Percentiles rank a stretch among this genome's conserved stretches.
Conservation (phyloP, 2,797 vertebrate species). For the Carapus acus region DNA sequence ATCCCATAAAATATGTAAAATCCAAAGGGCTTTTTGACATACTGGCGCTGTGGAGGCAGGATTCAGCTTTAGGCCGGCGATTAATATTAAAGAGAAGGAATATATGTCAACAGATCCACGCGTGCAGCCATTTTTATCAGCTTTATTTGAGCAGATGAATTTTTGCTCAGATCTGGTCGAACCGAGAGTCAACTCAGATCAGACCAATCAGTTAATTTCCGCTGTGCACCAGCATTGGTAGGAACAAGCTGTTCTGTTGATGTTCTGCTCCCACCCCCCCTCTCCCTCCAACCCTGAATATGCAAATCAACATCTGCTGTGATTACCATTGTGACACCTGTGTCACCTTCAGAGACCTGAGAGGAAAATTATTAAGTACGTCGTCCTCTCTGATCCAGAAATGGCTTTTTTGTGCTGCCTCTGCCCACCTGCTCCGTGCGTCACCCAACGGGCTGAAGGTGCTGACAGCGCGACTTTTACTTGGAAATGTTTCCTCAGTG, state of each 20-base stretch:
- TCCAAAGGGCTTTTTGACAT: no score
- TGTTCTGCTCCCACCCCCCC: constrained; percentile 15
- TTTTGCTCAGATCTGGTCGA: no score
- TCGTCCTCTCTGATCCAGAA: constrained; percentile 18
- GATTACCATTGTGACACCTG: constrained; percentile 31
- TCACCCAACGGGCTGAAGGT: no score
- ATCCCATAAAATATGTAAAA: no score
- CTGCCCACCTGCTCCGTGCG: background rate
- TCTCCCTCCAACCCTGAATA: no score
- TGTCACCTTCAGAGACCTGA: constrained; percentile 33
- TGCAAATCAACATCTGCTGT: constrained; percentile 49
- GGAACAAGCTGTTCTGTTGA: constrained; percentile 12
- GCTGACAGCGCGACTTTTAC: no score
- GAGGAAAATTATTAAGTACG: constrained; percentile 3
- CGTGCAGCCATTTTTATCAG: background rate
- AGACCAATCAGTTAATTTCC: constrained; percentile 3
- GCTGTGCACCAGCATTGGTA: background rate
- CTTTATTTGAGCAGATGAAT: background rate
- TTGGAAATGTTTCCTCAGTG: no score
- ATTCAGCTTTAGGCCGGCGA: background rate
- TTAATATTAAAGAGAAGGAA: constrained; percentile 1
- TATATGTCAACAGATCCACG: background rate
- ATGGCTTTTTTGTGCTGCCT: constrained; percentile 19
- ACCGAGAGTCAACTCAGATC: no score
- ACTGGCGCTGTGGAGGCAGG: constrained; percentile 4